Evolutionary conservation across 2,888 invertebrate genomes (phyloP).

Genomic region (Vannuccia rotundouncinata): DNA sequence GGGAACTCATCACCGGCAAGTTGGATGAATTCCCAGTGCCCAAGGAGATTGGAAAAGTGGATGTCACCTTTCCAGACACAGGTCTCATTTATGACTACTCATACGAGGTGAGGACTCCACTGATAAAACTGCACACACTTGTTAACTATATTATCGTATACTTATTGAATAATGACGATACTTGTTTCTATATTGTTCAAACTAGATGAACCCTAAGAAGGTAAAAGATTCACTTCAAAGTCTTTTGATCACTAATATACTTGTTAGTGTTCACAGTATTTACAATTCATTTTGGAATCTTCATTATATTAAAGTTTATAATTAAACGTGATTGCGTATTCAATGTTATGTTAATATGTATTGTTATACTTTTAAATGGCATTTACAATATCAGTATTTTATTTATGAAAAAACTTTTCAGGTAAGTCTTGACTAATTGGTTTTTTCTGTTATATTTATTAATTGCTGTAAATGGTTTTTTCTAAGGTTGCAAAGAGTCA

Average conservation of each 20-base stretch:
- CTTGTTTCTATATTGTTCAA: not conserved
- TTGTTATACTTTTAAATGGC: not conserved
- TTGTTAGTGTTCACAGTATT: not conserved
- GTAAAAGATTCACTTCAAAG: no score
- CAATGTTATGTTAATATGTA: not conserved
- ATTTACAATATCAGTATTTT: no score
- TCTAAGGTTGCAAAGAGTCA: not conserved
- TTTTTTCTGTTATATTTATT: no score
- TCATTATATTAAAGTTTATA: not conserved
- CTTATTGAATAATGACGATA: no score
- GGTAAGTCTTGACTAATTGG: no score
- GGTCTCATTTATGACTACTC: constrained; percentile 73
- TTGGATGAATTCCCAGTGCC: constrained; percentile 61
- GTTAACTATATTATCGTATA: no score
- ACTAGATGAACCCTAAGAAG: not conserved
- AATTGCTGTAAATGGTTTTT: not conserved
- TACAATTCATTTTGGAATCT: not conserved
- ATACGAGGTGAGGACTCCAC: constrained; percentile 61
- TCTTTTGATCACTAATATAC: no score
- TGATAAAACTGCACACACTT: no score
- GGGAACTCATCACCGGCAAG: constrained; percentile 57
- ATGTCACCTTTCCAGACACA: constrained; percentile 68
- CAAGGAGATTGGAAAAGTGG: constrained; percentile 64
- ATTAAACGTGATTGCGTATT: not conserved
- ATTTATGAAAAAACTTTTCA: no score